Evolutionary conservation across 1,140 invertebrate genomes (phyloP).

Genomic region (Heliconius himera): DNA sequence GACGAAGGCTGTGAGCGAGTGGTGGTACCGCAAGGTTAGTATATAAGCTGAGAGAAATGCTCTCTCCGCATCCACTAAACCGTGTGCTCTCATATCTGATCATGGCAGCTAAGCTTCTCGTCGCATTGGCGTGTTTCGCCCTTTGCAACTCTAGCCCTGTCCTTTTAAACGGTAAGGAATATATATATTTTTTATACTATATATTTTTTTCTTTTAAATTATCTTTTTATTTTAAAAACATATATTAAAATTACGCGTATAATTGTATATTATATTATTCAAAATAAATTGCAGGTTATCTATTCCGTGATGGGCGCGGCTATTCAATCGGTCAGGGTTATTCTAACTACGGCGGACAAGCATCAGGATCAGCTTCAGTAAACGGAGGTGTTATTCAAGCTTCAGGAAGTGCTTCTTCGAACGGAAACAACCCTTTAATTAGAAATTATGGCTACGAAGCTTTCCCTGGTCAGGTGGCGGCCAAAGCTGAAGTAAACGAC

Average conservation of each 20-base stretch:
- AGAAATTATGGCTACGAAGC: conserved; percentile 43
- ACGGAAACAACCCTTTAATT: conserved; percentile 33
- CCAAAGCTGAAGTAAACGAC: conserved; percentile 60
- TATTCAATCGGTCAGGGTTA: conserved; percentile 60
- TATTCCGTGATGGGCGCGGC: conserved; percentile 64
- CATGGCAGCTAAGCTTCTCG: conserved; percentile 68
- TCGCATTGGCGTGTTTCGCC: conserved; percentile 60
- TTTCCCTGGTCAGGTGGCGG: conserved; percentile 57
- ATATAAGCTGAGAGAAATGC: conserved; percentile 78
- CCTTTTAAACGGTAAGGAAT: conserved; percentile 62
- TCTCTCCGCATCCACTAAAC: conserved; percentile 72
- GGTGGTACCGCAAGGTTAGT: conserved; percentile 57
- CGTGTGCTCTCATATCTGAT: conserved; percentile 51
- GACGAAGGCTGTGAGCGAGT: conserved; percentile 17
- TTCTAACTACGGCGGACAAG: conserved; percentile 50
- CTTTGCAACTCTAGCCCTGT: conserved; percentile 60
- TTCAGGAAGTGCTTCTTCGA: conserved; percentile 49
- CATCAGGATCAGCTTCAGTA: conserved; percentile 50
- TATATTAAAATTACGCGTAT: neutral
- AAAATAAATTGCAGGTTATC: conserved; percentile 46
- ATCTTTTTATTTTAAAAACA: neutral
- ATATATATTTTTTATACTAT: neutral
- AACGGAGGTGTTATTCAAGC: conserved; percentile 56
- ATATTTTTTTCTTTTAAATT: neutral
- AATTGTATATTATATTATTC: neutral